Evolutionary conservation across 2,113 vertebrate genomes (phyloP).

Genomic region (Poeciliopsis retropinna): DNA sequence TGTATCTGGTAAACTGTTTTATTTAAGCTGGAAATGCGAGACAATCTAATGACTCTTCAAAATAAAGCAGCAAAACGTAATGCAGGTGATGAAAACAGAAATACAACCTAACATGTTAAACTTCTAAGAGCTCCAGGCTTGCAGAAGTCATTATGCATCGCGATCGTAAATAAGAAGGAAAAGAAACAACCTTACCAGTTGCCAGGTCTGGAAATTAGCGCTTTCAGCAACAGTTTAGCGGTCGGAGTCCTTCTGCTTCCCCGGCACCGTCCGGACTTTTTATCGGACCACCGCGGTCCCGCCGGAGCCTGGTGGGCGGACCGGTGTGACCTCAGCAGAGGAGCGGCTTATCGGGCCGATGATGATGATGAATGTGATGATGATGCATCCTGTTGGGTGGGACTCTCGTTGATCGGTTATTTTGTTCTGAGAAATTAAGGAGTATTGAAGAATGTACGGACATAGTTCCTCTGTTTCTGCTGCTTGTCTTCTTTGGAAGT

Average conservation of each 20-base stretch:
- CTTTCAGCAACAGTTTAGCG: background rate
- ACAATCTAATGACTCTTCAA: background rate
- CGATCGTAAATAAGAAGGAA: background rate
- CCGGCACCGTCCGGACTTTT: slow-evolving; percentile 31
- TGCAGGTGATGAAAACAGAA: background rate
- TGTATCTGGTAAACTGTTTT: background rate
- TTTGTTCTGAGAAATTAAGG: background rate
- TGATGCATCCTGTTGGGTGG: slow-evolving; percentile 42
- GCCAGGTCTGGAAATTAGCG: background rate
- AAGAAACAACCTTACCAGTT: slow-evolving; percentile 40
- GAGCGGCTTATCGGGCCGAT: slow-evolving; percentile 9
- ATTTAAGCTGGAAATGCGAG: background rate
- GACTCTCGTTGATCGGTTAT: background rate
- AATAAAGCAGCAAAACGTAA: background rate
- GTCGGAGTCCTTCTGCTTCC: background rate
- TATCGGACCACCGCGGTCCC: slow-evolving; percentile 33
- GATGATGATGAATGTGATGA: slow-evolving; percentile 14
- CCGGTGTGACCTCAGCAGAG: slow-evolving; percentile 46
- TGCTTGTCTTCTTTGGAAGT: background rate
- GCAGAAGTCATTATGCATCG: background rate
- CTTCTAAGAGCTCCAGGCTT: background rate
- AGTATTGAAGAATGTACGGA: too few species aligned
- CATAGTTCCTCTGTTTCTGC: background rate
- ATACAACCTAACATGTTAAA: background rate
- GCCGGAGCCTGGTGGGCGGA: slow-evolving; percentile 25